Base-by-base conservation (phyloP, 2,888 invertebrate species). In the Agrotis puta region DNA sequence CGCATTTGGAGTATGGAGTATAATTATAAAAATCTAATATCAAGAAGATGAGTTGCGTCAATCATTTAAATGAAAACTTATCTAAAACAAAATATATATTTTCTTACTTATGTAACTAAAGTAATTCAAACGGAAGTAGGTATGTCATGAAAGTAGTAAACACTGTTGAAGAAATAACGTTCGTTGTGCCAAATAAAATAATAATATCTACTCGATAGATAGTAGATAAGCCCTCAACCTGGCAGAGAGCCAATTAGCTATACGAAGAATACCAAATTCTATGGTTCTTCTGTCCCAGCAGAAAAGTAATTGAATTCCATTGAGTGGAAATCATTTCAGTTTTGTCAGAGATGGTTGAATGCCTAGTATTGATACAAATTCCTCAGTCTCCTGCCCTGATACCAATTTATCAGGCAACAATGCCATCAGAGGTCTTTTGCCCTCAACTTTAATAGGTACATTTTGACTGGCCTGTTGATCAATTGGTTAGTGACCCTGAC, bases 131-230 rank as follows among this genome's bases (percentile, higher is more conserved):
- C 48, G 22, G n/a, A 75, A 50, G 24, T 56, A 75, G 45, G 24
- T 56, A 66, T 50, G 45, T 20, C 24, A 67, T 57, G 20, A 50
- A 39, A 45, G 20, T 51, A 20, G 43, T 45, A 33, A 51, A 58
- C 76, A 57, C 1, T 27, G 14, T 45, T 75, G 18, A 43, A 33
- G 43, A 50, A 27, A 39, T 24, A 7, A 50, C 20, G n/a, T 59
- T 54, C 3, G 22, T 47, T 16, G 16, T 66, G 74, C 67, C 63
- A 74, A 77, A 54, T 14, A 79, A 63, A 79, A 66, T 50, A 48
- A 59, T 39, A 22, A 43, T 20, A 43, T n/a, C 18, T 39, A 56
- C 16, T 39, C 11, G 20, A 48, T 65, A 64, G 16, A 45, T 20
- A 48, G 22, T 48, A 73, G 50, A 27, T 63, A 64, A 13, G 20